Base-by-base conservation (phyloP, 1,140 invertebrate genomes). In the Drosophila busckii region DNA sequence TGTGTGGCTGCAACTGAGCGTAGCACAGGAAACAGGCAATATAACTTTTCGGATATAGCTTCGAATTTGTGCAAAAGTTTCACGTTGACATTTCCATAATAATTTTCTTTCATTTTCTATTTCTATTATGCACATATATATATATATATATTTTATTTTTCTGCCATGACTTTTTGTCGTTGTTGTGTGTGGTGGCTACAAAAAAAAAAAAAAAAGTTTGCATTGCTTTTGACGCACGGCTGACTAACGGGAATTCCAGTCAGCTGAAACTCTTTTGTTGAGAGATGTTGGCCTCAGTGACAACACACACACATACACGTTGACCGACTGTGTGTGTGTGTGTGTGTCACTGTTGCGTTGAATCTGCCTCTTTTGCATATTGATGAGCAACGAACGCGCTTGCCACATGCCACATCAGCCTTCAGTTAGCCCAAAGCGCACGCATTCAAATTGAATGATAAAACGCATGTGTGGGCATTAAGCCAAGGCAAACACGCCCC, bases 31-130 rank as follows among this genome's bases (percentile, higher is more conserved):
- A 37, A 56, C 6, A 19, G 56, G 37, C 0, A n/a, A 7, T 10
- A 23, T 22, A 17, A 23, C 38, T 44, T 13, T 17, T 28, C 62
- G 55, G n/a, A n/a, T n/a, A n/a, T 65, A 49, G 58, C 50, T 56
- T 41, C 35, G 54, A 66, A 78, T 80, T 78, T 78, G 68, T 73
- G 73, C 49, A 82, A 80, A 80, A 80, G 38, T 80, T 80, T 69
- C 65, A 73, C 75, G 73, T 80, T 80, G 73, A 82, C 73, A 80
- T 80, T 80, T 80, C 73, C 73, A 80, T 82, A 82, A 80, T 80
- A 82, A 80, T 80, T 80, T 70, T 68, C 69, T 69, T 80, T 64
- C 58, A 50, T 68, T 56, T 70, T 62, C 52, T 32, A 26, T 17
- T 44, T 12, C 6, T 15, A 10, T 32, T 42, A 40, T 32, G 3